A percentile compares a stretch with the other conserved stretches of the same genome.
These are phyloP conservation scores for Perdita meconis DNA, from an alignment of 2,888 invertebrate genomes.

Conservation along the genomic window DNA sequence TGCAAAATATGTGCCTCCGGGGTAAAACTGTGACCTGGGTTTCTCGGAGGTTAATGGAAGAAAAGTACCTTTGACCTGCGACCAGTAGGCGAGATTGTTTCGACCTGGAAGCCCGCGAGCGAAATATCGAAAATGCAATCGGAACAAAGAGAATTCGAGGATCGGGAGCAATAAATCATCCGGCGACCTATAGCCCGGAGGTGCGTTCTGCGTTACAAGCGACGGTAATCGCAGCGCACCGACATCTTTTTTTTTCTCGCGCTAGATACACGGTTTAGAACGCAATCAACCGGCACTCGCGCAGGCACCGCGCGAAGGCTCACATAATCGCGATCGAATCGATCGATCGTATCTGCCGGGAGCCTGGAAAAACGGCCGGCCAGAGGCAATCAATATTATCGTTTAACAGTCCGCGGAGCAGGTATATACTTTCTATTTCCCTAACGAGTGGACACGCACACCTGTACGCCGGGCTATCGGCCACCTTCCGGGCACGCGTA, in stretches of 20 bases:
- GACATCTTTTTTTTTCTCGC: slow-evolving; percentile 57
- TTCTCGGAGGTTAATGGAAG: not conserved
- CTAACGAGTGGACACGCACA: slow-evolving; percentile 55
- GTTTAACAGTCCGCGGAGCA: slow-evolving; percentile 59
- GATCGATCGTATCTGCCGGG: slow-evolving; percentile 64
- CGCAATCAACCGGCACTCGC: slow-evolving; percentile 73
- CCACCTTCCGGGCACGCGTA: slow-evolving; percentile 55
- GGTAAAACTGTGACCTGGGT: too few species aligned
- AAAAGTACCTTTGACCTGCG: slow-evolving; percentile 19
- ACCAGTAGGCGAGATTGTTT: slow-evolving; percentile 2
- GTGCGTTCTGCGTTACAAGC: slow-evolving; percentile 62
- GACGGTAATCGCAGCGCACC: slow-evolving; percentile 59
- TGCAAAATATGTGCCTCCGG: too few species aligned
- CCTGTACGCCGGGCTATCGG: slow-evolving; percentile 41
- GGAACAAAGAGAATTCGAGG: slow-evolving; percentile 47
- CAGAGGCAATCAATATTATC: slow-evolving; percentile 65
- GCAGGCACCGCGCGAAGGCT: slow-evolving; percentile 65
- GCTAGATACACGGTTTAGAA: slow-evolving; percentile 66
- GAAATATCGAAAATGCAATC: slow-evolving; percentile 40
- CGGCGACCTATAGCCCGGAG: slow-evolving; percentile 61
- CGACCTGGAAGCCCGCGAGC: slow-evolving; percentile 6
- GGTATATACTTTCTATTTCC: slow-evolving; percentile 68
- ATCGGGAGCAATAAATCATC: slow-evolving; percentile 54
- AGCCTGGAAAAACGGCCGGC: slow-evolving; percentile 59
- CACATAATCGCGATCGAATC: slow-evolving; percentile 67